Percentiles rank a stretch among this genome's conserved stretches.
These are phyloP conservation scores for Nomada fucata DNA, from an alignment of 2,888 invertebrate genomes.

Conservation along the genomic window DNA sequence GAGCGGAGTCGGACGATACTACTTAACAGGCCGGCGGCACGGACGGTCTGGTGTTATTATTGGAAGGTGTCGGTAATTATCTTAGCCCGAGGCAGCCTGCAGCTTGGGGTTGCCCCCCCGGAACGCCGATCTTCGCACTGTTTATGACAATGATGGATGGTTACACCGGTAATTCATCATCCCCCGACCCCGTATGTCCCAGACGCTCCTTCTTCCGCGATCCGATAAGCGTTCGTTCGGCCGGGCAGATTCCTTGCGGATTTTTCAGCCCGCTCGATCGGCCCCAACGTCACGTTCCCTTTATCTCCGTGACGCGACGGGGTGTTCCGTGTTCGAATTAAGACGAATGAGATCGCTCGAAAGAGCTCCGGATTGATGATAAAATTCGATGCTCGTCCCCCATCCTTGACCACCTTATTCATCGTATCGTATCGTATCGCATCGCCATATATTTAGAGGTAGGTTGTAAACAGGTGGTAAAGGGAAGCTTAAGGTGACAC, in stretches of 20 bases:
- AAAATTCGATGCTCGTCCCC: conserved; percentile 9
- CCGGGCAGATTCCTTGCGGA: conserved; percentile 27
- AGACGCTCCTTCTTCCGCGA: conserved; percentile 55
- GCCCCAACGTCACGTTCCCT: conserved; percentile 20
- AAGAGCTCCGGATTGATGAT: neutral
- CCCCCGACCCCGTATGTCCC: conserved; percentile 29
- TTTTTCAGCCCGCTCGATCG: conserved; percentile 48
- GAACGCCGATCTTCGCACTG: conserved; percentile 57
- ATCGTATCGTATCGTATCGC: conserved; percentile 8
- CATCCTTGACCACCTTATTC: conserved; percentile 38
- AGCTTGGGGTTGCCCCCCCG: conserved; percentile 53
- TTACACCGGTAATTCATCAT: conserved; percentile 74
- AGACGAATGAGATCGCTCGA: conserved; percentile 29
- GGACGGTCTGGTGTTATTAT: conserved; percentile 51
- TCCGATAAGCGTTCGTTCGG: conserved; percentile 31
- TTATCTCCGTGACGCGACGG: neutral
- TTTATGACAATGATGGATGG: conserved; percentile 79
- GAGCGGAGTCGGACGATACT: conserved; percentile 44
- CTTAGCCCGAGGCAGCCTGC: conserved; percentile 58
- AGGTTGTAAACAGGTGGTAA: conserved; percentile 20
- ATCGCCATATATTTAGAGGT: conserved; percentile 26
- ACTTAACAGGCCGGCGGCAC: conserved; percentile 43
- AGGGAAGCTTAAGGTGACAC: neutral
- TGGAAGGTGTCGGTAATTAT: conserved; percentile 70
- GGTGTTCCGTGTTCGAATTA: conserved; percentile 25